Evolutionary conservation across 2,797 vertebrate species (phyloP).

Genomic region (Phataginus tricuspis): DNA sequence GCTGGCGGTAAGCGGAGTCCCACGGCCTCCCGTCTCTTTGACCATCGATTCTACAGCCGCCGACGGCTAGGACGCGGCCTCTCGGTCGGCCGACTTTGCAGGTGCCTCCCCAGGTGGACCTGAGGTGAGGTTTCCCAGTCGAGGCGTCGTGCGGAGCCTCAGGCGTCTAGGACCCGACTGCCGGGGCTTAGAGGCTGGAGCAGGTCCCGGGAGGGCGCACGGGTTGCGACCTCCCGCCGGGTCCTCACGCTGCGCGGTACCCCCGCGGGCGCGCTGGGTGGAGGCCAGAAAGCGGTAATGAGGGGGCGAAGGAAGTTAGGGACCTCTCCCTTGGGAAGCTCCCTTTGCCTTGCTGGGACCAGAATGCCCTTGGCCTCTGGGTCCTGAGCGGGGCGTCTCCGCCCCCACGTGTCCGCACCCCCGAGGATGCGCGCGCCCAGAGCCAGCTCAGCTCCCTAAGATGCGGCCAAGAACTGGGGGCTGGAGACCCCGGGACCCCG

Average conservation of each 20-base stretch:
- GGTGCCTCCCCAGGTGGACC: not conserved
- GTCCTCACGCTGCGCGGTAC: not conserved
- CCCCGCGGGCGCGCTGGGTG: not conserved
- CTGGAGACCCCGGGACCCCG: not conserved
- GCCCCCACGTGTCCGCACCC: not conserved
- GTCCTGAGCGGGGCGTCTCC: not conserved
- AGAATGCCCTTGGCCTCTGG: not conserved
- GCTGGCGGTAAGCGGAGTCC: not conserved
- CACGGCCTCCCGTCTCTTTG: not conserved
- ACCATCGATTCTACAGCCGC: not conserved
- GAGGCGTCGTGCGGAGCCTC: not conserved
- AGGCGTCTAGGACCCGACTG: rapidly evolving
- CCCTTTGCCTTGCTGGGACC: not conserved
- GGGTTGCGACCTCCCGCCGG: not conserved
- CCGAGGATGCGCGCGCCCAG: not conserved
- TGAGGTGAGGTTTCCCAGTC: not conserved
- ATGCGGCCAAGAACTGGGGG: not conserved
- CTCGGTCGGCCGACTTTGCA: not conserved
- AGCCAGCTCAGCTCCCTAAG: not conserved
- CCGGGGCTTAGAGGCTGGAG: not conserved
- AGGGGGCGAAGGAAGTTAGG: not conserved
- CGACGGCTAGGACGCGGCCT: not conserved
- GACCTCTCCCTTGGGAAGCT: not conserved
- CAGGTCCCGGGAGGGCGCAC: not conserved
- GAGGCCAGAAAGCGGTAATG: conserved; percentile 18